Evolutionary conservation across 1,140 invertebrate species (phyloP), one percentile per base, ranked within the genome.

Genomic region (Samia ricini): DNA sequence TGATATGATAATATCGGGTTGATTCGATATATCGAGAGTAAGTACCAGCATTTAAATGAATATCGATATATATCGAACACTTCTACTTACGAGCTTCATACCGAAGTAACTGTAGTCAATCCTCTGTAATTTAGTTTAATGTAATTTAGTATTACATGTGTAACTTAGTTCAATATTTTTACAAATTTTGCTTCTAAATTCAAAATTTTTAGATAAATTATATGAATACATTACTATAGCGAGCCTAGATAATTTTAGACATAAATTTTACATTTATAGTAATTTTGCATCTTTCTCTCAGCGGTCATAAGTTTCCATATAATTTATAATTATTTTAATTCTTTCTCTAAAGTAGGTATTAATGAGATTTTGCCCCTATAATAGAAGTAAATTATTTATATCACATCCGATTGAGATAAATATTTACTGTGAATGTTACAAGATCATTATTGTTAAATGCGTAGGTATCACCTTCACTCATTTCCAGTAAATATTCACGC

Each of bases 311-410:
- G 64, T 63, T 72, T 64, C 29, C 50, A 68, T 59, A 12, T 4
- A 66, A 74, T 52, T 52, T 22, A 52, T 22, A n/a, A 48, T 52
- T 8, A 21, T 22, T 20, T 52, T 22, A 22, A 52, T 60, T 60
- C 60, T 72, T 79, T 74, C 33, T 42, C 7, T 36, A 42, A 42
- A 15, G 12, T 42, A 42, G 15, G n/a, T n/a, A 81, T n/a, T n/a
- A 77, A 80, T 75, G 85, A 86, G 83, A 89, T 88, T 87, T 74
- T 73, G 74, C 81, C 76, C 76, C 77, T 82, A 85, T 56, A 70
- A 57, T 69, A 72, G 68, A 64, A 79, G 71, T 86, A 80, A 76
- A 77, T 77, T 77, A 78, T 71, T 71, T 84, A 85, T 78, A 87
- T 88, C 83, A 89, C 83, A 82, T 86, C 71, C 61, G 67, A 78